Evolutionary conservation across 2,113 vertebrate species (phyloP), one percentile per base, ranked within the genome.

Genomic region (Oncorhynchus kisutch): DNA sequence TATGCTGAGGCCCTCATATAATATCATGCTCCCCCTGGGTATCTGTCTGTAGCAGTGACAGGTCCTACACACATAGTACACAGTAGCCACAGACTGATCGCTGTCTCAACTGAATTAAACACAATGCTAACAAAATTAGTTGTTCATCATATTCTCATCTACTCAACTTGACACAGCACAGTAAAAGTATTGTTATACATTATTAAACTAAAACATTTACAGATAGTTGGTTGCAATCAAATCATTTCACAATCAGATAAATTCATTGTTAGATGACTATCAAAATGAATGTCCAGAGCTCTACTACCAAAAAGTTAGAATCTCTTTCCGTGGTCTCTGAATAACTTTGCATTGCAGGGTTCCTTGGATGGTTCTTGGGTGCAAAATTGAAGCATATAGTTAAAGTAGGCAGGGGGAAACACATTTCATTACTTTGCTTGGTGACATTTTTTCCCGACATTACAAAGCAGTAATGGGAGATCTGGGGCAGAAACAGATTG

Each of bases 401-500:
- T 72, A 79, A 80, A 88, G 84, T 48, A 76, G 84, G 79, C 65
- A 66, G 76, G 68, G 75, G 70, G 76, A 82, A 84, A 85, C 72
- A 85, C 81, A 84, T 92, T 88, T 88, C 84, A 90, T 92, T 88
- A 82, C 81, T 84, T 84, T 87, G 82, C 70, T 79, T 69, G 76
- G 77, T 81, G 75, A 79, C 86, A 77, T 85, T 86, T 90, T 11
- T 78, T 75, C 81, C 75, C 72, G 72, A 87, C 79, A 85, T 89
- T 90, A 88, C 83, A 66, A 69, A 83, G 80, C 81, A 77, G 89
- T 90, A 89, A 91, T 88, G 86, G 67, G 78, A 82, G 82, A 85
- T 84, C 84, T 80, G 76, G 70, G 84, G 39, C 39, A 79, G 86
- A 88, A 90, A 91, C 87, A 83, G 88, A 92, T 93, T 93, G 90